Evolutionary conservation across 2,888 invertebrate genomes (phyloP), one percentile per base, ranked within the genome.

Genomic region (Lasioglossum pauxillum): DNA sequence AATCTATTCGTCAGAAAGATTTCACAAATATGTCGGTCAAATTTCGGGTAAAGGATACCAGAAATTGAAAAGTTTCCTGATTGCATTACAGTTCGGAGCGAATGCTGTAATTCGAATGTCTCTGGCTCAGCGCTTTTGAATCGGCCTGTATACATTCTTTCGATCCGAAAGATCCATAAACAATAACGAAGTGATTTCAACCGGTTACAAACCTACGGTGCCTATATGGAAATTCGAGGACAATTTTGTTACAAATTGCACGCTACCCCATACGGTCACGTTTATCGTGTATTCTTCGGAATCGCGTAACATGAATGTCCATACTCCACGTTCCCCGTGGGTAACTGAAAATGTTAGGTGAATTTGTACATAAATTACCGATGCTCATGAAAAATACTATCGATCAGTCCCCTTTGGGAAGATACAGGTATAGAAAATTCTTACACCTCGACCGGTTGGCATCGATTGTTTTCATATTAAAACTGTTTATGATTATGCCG

Each of bases 261-360:
- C 96, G 7, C 96, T 96, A 5, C 98, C 98, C 98, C 98, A 98
- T 86, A 96, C 97, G 85, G 97, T 97, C 27, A 97, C 97, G 93
- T 98, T 98, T 74, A 98, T 97, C 8, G 97, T 97, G 93, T 97
- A 97, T 1, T 96, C 94, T 31, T 96, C 96, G 0, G 98, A 97
- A 95, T 98, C 98, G 87, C 98, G 96, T 44, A 98, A 88, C 0
- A 98, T 98, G 88, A 98, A 97, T 80, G 97, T 97, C 95, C 97
- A 97, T 0, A 98, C 98, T n/a, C 96, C 97, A 89, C 97, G 96
- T 49, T 92, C 90, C 14, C 93, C 93, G 1, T 84, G 41, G 38
- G 90, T 90, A 88, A 90, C 94, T 94, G 69, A 44, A 91, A 90
- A 12, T 73, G 44, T 69, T 12, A 23, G 12, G 35, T 38, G 23